Evolutionary conservation across 2,797 vertebrate genomes (phyloP).

Genomic region (Cryptoblepharus egeriae): DNA sequence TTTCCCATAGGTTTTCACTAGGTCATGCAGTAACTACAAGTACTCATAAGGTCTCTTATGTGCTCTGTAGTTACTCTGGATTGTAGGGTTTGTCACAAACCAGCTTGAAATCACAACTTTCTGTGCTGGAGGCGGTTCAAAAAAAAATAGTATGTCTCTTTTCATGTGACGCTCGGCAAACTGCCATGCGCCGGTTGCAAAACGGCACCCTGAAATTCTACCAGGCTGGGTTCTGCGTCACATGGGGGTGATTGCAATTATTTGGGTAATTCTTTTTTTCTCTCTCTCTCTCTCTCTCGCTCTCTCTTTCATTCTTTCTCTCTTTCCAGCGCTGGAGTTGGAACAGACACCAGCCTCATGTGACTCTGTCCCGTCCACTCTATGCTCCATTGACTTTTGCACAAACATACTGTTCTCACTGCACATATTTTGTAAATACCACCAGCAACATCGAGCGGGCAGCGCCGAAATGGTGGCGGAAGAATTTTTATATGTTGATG

Average conservation of each 20-base stretch:
- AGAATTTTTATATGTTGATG: slow-evolving; percentile 49
- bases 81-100: slow-evolving; percentile 36
- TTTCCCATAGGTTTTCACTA: too few species aligned
- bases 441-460: slow-evolving; percentile 57
- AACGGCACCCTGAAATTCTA: slow-evolving; percentile 56
- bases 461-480: slow-evolving; percentile 42
- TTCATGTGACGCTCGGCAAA: slow-evolving; percentile 39
- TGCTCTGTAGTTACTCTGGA: too few species aligned
- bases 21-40: too few species aligned
- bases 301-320: too few species aligned
- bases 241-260: slow-evolving; percentile 63
- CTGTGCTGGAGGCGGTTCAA: slow-evolving; percentile 33
- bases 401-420: slow-evolving; percentile 71
- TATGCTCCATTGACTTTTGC: slow-evolving; percentile 71
- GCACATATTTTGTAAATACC: slow-evolving; percentile 75
- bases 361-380: slow-evolving; percentile 70
- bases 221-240: slow-evolving; percentile 46
- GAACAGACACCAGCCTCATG: slow-evolving; percentile 68
- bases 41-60: too few species aligned
- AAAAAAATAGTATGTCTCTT: slow-evolving; percentile 3
- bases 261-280: slow-evolving; percentile 48
- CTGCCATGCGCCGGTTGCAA: slow-evolving; percentile 26
- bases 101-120: slow-evolving; percentile 10
- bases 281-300: slow-evolving; percentile 15
- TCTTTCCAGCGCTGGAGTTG: slow-evolving; percentile 60